A percentile compares a stretch with the other conserved stretches of the same genome.
Evolutionary conservation across 2,113 vertebrate species (phyloP).

Genomic region (Perca flavescens): DNA sequence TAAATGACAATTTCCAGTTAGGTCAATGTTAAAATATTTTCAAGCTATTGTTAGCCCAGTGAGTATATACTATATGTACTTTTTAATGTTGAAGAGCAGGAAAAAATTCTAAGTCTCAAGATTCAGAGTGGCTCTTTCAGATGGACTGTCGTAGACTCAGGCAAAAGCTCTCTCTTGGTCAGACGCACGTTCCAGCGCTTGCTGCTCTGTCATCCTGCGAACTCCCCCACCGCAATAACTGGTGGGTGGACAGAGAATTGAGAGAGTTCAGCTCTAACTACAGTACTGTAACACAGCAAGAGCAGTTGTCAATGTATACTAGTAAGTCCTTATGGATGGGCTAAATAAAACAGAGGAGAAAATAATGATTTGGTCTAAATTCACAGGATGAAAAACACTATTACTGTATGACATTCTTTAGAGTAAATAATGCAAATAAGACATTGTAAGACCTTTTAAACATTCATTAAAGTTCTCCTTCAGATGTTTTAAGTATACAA

Average conservation of each 20-base stretch:
- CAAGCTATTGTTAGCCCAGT: background rate
- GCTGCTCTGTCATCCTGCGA: background rate
- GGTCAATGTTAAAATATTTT: background rate
- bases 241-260: background rate
- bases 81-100: background rate
- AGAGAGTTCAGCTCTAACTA: background rate
- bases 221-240: accelerated
- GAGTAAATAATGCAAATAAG: no score
- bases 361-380: no score
- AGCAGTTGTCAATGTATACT: no score
- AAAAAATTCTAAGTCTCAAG: background rate
- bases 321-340: no score
- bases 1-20: no score
- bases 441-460: no score
- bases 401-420: no score
- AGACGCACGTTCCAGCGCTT: background rate
- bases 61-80: background rate
- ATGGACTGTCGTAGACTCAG: background rate
- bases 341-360: no score
- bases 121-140: background rate
- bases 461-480: no score
- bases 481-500: no score
- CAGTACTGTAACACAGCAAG: no score
- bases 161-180: background rate
- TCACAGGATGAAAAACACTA: no score